Evolutionary conservation across 2,113 vertebrate species (phyloP), one percentile per base, ranked within the genome.

Genomic region (Uropsilus gracilis): DNA sequence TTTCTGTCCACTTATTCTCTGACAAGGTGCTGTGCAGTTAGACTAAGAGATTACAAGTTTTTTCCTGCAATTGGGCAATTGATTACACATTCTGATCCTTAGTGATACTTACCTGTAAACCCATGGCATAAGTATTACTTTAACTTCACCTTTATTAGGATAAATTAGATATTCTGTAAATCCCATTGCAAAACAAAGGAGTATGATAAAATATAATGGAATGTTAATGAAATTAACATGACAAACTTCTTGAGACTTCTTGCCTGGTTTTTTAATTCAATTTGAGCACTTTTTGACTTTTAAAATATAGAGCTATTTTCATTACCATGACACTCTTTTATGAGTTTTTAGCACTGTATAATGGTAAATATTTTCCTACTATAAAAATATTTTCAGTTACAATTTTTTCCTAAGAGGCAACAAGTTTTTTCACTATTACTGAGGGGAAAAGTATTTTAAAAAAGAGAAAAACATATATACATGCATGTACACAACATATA

Each of bases 181-280:
- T 55, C 20, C 6, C 57, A 61, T 91, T 75, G 66, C 34, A 83
- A 86, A 89, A 90, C 71, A 80, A 88, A 92, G 57, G 48, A 26
- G 3, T 50, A 48, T 24, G 39, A n/a, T 12, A 34, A 66, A 72
- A 61, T 48, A 34, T 63, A 86, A 34, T 64, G 9, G 42, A 50
- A 34, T 9, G 13, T 64, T 87, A 86, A 82, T 82, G 68, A 91
- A 89, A 22, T 34, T 37, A 80, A 34, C 5, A 26, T 14, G 81
- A 46, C 44, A 87, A 81, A 69, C 50, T 61, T 50, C 28, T 80
- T 66, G 10, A 42, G 13, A 2, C 8, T 44, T 89, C 76, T 78
- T 91, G 1, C 26, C 30, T 63, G 6, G 42, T 78, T 93, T 90
- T 91, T 89, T 72, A 53, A 59, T 39, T 89, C 28, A 20, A 3